Percentiles rank a stretch among this genome's conserved stretches.
phyloP scores from a whole-genome alignment of 1,140 invertebrate species.

The Solenopsis fugax region DNA sequence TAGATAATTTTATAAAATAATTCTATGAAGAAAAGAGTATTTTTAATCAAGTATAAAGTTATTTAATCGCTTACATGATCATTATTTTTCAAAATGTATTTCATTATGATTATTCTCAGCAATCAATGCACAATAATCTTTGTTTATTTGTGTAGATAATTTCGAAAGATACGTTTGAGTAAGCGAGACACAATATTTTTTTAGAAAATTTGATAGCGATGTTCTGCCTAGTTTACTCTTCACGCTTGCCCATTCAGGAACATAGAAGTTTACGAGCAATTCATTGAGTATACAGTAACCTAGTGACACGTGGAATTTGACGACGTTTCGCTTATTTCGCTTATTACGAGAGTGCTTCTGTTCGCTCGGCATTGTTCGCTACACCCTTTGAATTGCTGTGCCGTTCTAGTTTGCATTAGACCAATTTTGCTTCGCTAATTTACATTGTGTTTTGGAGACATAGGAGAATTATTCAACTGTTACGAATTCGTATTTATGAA shows the following conservation, averaged over 20 bases:
- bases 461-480: background rate
- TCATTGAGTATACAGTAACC: slow-evolving; percentile 39
- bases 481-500: background rate
- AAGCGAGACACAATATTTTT: slow-evolving; percentile 15
- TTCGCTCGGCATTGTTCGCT: slow-evolving; percentile 46
- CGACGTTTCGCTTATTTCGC: slow-evolving; percentile 27
- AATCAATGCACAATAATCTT: slow-evolving; percentile 5
- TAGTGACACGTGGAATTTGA: slow-evolving; percentile 43
- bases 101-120: background rate
- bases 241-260: background rate
- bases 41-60: background rate
- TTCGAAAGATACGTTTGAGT: background rate
- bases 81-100: background rate
- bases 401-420: slow-evolving; percentile 33
- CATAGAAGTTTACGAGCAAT: slow-evolving; percentile 53
- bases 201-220: background rate
- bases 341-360: slow-evolving; percentile 31
- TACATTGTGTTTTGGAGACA: slow-evolving; percentile 6
- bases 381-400: slow-evolving; percentile 4
- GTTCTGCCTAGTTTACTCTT: slow-evolving; percentile 29
- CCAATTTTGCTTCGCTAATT: slow-evolving; percentile 27
- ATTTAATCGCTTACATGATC: background rate
- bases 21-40: background rate
- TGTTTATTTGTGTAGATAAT: background rate
- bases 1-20: background rate